A percentile compares a stretch with the other conserved stretches of the same genome.
These are phyloP conservation scores for Drosophila nr. perissopoda DNA, from an alignment of 2,888 invertebrate species.

Conservation along the genomic window DNA sequence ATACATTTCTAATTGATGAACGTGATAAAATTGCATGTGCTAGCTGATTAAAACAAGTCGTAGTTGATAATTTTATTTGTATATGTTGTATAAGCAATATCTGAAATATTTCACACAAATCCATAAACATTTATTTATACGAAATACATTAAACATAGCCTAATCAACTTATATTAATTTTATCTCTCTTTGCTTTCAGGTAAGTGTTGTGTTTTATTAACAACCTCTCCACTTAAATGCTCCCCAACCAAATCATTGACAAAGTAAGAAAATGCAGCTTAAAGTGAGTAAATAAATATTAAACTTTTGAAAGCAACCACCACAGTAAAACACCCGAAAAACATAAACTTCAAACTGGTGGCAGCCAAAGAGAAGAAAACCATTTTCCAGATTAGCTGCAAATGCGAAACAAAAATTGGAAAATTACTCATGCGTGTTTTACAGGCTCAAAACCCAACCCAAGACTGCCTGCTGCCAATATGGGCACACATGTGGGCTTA, in stretches of 20 bases:
- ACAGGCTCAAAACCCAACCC: slow-evolving; percentile 9
- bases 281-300: slow-evolving; percentile 67
- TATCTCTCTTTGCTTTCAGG: slow-evolving; percentile 47
- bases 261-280: slow-evolving; percentile 51
- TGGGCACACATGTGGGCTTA: slow-evolving; percentile 56
- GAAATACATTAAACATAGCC: background rate
- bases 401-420: slow-evolving; percentile 76
- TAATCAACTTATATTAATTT: slow-evolving; percentile 1
- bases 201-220: slow-evolving; percentile 49
- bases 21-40: slow-evolving; percentile 23
- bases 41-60: slow-evolving; percentile 2
- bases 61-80: background rate
- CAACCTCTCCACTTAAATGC: background rate
- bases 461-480: slow-evolving; percentile 17
- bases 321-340: background rate
- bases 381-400: slow-evolving; percentile 75
- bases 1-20: background rate
- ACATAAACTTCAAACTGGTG: slow-evolving; percentile 2
- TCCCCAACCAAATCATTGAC: slow-evolving; percentile 40
- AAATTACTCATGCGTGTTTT: slow-evolving; percentile 76
- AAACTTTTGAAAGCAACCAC: slow-evolving; percentile 25
- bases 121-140: background rate
- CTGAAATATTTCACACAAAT: background rate
- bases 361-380: slow-evolving; percentile 42
- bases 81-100: background rate